phyloP scores from a whole-genome alignment of 2,797 vertebrate species.

The Aldrovandia affinis region DNA sequence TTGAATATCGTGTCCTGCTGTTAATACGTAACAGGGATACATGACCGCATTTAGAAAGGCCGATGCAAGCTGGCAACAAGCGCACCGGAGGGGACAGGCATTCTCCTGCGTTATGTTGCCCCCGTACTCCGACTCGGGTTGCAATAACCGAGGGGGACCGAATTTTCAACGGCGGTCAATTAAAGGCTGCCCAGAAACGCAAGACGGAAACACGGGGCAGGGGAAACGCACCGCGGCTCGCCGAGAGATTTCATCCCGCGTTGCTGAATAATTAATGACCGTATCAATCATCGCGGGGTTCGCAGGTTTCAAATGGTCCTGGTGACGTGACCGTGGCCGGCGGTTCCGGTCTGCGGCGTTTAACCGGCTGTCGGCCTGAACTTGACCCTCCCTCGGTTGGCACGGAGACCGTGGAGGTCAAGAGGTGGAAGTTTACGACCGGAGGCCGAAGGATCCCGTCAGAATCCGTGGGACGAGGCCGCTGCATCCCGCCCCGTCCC shows the following conservation, averaged over 20 bases:
- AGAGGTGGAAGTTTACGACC: slow-evolving; percentile 4
- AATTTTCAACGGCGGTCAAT: neutral
- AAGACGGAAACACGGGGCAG: slow-evolving; percentile 9
- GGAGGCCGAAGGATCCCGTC: neutral
- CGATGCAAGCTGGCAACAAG: neutral
- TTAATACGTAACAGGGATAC: neutral
- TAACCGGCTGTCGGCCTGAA: neutral
- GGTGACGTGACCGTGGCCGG: neutral
- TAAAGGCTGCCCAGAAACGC: neutral
- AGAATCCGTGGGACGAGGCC: too few relatives aligned
- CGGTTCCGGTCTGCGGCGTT: neutral
- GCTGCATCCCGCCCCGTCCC: too few relatives aligned
- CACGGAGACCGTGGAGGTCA: neutral
- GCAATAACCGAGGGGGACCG: neutral
- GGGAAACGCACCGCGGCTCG: neutral
- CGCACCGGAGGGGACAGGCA: neutral
- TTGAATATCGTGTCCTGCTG: neutral
- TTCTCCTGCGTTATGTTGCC: neutral
- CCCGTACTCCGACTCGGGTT: neutral
- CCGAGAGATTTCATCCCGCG: neutral
- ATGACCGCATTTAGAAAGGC: slow-evolving; percentile 1
- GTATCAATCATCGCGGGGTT: slow-evolving; percentile 9
- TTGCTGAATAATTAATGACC: slow-evolving; percentile 24
- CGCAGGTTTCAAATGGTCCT: slow-evolving; percentile 14
- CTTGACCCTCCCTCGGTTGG: slow-evolving; percentile 7